Percentiles rank a stretch among this genome's conserved stretches.
phyloP scores from a whole-genome alignment of 2,113 vertebrate species.

The Rafetus swinhoei region DNA sequence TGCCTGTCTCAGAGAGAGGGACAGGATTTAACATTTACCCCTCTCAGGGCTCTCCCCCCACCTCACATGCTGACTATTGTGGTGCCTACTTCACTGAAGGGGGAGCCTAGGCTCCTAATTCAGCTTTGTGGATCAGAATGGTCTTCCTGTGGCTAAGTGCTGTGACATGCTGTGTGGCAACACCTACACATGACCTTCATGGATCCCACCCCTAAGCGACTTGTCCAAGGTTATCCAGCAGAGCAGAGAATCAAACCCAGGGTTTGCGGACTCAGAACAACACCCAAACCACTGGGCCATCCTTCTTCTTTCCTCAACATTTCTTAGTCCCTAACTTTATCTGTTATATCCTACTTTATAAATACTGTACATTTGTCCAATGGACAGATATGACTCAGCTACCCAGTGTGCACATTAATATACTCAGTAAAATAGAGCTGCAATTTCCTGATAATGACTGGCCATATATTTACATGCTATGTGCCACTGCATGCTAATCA shows the following conservation, averaged over 20 bases:
- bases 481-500: background rate
- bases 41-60: background rate
- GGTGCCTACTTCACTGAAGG: background rate
- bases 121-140: background rate
- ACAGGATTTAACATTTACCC: background rate
- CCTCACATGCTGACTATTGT: background rate
- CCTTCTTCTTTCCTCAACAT: background rate
- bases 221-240: background rate
- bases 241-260: background rate
- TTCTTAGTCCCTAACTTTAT: background rate
- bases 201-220: background rate
- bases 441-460: background rate
- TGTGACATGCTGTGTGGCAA: background rate
- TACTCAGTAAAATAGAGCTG: background rate
- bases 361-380: background rate
- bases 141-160: background rate
- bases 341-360: background rate
- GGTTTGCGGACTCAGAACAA: background rate
- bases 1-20: background rate
- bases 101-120: background rate
- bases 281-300: background rate
- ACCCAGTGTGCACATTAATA: background rate
- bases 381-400: background rate
- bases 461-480: background rate
- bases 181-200: background rate